phyloP scores from a whole-genome alignment of 1,140 invertebrate genomes.

The Penaeus vannamei region DNA sequence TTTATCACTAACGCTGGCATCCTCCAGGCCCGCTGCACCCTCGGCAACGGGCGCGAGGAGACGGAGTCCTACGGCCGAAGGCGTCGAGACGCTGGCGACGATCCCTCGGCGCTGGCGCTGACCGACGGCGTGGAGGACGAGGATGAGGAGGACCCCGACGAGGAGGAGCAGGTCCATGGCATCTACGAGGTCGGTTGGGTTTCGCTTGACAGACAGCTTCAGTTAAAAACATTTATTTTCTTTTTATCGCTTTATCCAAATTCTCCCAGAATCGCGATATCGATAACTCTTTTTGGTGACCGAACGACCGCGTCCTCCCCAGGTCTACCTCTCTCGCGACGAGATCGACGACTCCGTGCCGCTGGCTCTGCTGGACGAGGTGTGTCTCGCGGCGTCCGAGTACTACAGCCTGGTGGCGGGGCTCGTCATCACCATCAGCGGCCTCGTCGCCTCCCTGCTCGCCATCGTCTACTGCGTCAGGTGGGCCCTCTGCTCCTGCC shows the following conservation, averaged over 20 bases:
- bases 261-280: too few relatives aligned
- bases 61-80: conserved; percentile 84
- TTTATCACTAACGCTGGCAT: conserved; percentile 9
- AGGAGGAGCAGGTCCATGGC: conserved; percentile 68
- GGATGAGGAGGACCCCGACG: conserved; percentile 49
- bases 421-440: conserved; percentile 74
- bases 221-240: too few relatives aligned
- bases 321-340: conserved; percentile 81
- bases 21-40: conserved; percentile 82
- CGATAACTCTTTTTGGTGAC: neutral
- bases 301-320: neutral
- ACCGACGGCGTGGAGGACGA: conserved; percentile 19
- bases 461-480: conserved; percentile 74
- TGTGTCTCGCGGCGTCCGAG: conserved; percentile 82
- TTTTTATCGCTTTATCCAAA: too few relatives aligned
- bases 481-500: neutral
- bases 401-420: conserved; percentile 84
- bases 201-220: conserved; percentile 77
- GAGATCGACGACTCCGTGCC: conserved; percentile 75
- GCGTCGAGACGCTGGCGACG: conserved; percentile 69
- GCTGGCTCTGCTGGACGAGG: conserved; percentile 72
- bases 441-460: conserved; percentile 74
- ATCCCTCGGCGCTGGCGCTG: conserved; percentile 69
- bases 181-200: conserved; percentile 77
- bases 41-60: conserved; percentile 80